Evolutionary conservation across 2,888 invertebrate species (phyloP), one percentile per base, ranked within the genome.

Genomic region (Orchesellides sinensis): DNA sequence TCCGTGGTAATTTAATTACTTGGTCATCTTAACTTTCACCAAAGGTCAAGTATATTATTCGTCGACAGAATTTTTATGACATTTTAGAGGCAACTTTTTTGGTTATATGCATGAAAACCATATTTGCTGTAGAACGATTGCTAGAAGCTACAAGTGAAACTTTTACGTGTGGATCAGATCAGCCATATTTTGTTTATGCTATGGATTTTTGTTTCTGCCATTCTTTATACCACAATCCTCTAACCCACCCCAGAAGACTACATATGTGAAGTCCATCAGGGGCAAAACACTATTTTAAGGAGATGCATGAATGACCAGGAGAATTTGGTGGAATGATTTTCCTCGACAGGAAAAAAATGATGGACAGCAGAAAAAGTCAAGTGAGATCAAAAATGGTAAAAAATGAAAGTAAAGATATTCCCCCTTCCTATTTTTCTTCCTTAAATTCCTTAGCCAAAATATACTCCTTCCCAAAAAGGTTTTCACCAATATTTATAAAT

Each of bases 1-100:
- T 77, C 68, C 47, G 6, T 12, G 61, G 69, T 77, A 77, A 77
- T 77, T 77, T 77, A 77, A 77, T 77, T 77, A 77, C 77, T 68
- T 68, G 77, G 77, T 77, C 77, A 77, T 77, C 61, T 68, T 47
- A 17, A 66, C 47, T 45, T 47, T 45, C 65, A 40, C 63, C 12
- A 4, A 21, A 35, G 59, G 45, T 59, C 66, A 68, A 47, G 29
- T 66, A n/a, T 47, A 29, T 19, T 65, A 19, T 65, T 66, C 56
- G 75, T 45, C 23, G 56, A 21, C 45, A 19, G 77, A 77, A 77
- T 77, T 77, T 77, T 77, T 68, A 77, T 77, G 68, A 47, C 32
- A 12, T 59, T 77, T 77, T 59, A 68, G 23, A 69, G 19, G 35
- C n/a, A 63, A 63, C 27, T 5, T 8, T 6, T 56, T 23, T 56